Evolutionary conservation across 2,113 vertebrate genomes (phyloP), one percentile per base, ranked within the genome.

Genomic region (Entelurus aequoreus): DNA sequence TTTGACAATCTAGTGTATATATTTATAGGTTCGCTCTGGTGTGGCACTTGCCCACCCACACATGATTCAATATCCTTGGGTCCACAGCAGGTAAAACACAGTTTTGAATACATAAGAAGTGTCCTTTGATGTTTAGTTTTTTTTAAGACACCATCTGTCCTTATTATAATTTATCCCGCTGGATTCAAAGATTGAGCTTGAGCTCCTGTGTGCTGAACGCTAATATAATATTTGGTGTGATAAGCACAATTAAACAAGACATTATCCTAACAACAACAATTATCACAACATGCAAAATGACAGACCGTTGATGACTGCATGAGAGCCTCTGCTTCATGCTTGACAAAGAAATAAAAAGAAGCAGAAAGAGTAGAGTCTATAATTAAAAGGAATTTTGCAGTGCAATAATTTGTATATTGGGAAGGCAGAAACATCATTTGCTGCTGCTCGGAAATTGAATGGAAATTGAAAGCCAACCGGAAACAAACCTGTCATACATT

Each of bases 21-120:
- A 46, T 4, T 83, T 86, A 81, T 76, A 65, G 72, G 48, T 61
- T 68, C 79, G 66, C 48, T 54, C 66, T 64, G 63, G 46, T 38
- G 8, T 4, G 9, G 69, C 62, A 14, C 72, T 74, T 65, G 64
- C 48, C 42, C 54, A 50, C 69, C 46, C 59, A 52, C 65, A 61
- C 40, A 51, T 49, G 60, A 54, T 15, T 38, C 54, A 58, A 21
- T 0, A 11, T 59, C 42, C 51, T 51, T 58, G 16, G 44, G 58
- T 35, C 42, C 4, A 51, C 12, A 28, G 37, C 14, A 16, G 36
- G 62, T 53, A 15, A 69, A 51, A 57, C 16, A 19, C 2, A 13
- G 52, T 58, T 44, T 42, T 72, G 60, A 46, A 68, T 35, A 58
- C 51, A 62, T 54, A 36, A 5, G 0, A 0, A 61, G 55, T 14